Base-by-base conservation (phyloP, 2,888 invertebrate genomes). In the Tetragonula carbonaria region DNA sequence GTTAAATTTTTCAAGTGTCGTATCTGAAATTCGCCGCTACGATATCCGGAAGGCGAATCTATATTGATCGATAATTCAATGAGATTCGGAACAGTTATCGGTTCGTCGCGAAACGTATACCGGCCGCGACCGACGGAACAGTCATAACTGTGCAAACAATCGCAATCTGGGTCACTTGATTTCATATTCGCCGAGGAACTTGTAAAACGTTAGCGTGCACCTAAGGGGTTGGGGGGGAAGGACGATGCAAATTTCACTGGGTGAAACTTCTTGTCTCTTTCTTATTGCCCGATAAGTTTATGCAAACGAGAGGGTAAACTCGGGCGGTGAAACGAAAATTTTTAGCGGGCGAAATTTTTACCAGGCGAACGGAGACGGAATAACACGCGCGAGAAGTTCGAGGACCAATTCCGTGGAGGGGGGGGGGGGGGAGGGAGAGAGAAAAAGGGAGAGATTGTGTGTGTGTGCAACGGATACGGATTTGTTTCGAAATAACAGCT, bases 81-180 rank as follows among this genome's bases (percentile, higher is more conserved):
- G 57, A 50, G 65, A 82, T 76, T 73, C 67, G 51, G 51, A 45
- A 51, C 62, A 83, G 76, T 83, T 83, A 82, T 82, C 82, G 68
- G 72, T 55, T 68, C 67, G 57, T 62, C 50, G 71, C 13, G n/a
- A 38, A 50, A 71, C 21, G 45, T 59, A 71, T 59, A 74, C 50
- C 45, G 8, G n/a, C 16, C 53, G 53, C 5, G 68, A 8, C 38
- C 38, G 38, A 51, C 55, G 53, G 74, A 18, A 33, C 57, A 51
- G 50, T 23, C 38, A 50, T 71, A 78, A 74, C 74, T 53, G 62
- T 67, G 85, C 77, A 80, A 85, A 85, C 77, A 77, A 55, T 80
- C 53, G 62, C 79, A 68, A 85, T 85, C 78, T 78, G 71, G 85
- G 85, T 85, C 77, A 73, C 63, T 73, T 57, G 74, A 84, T 85